phyloP scores from a whole-genome alignment of 2,888 invertebrate genomes.

The Megaustenia siamemsis region DNA sequence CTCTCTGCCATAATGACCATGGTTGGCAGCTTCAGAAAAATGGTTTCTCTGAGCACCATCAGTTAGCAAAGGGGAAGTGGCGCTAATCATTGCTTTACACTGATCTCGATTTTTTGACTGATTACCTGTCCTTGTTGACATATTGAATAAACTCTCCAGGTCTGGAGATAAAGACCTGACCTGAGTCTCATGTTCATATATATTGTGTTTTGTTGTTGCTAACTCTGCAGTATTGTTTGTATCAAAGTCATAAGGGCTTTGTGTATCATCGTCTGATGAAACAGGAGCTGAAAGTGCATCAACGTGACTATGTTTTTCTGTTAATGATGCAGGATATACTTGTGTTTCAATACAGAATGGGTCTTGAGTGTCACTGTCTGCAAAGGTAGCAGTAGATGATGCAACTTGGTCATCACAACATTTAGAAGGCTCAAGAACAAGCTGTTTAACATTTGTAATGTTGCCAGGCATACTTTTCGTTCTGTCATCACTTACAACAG shows the following conservation, averaged over 20 bases:
- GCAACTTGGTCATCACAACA: background rate
- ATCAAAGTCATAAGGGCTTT: background rate
- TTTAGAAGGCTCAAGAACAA: background rate
- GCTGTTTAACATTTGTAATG: background rate
- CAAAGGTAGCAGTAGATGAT: background rate
- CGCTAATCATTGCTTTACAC: too few species aligned
- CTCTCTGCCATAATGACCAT: too few species aligned
- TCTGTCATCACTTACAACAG: background rate
- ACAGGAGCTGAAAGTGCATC: background rate
- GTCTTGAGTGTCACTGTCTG: background rate
- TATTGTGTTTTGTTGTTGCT: background rate
- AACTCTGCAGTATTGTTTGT: background rate
- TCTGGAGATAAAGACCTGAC: background rate
- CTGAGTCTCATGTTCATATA: background rate
- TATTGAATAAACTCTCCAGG: background rate
- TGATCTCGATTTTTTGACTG: background rate
- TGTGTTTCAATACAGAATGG: slow-evolving; percentile 7
- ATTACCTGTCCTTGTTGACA: background rate
- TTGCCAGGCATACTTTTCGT: too few species aligned
- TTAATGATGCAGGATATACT: background rate
- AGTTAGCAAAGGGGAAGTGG: too few species aligned
- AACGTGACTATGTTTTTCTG: background rate
- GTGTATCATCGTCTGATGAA: background rate
- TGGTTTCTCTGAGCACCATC: too few species aligned
- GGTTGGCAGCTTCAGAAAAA: too few species aligned